phyloP scores from a whole-genome alignment of 1,140 invertebrate genomes.

The Drosophila obscura region DNA sequence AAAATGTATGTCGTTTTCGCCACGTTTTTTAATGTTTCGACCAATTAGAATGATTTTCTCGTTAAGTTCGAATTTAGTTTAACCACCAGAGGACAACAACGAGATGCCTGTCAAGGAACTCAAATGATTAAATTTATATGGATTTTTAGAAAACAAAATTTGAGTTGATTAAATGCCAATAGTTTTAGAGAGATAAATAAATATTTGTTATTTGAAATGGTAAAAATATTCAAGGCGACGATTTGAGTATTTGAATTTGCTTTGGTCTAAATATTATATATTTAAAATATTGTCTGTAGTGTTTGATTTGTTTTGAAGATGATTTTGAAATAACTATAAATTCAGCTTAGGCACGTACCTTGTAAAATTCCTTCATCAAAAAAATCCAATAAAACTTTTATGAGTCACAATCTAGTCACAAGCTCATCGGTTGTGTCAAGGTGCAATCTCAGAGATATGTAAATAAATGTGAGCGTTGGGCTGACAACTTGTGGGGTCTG shows the following conservation, averaged over 20 bases:
- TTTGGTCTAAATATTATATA: slow-evolving; percentile 38
- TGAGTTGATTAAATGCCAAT: too few species aligned
- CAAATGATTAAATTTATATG: too few species aligned
- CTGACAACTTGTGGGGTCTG: slow-evolving; percentile 38
- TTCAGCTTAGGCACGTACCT: slow-evolving; percentile 49
- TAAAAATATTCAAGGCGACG: too few species aligned
- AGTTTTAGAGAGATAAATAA: too few species aligned
- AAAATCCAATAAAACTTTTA: slow-evolving; percentile 49
- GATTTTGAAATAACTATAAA: slow-evolving; percentile 41
- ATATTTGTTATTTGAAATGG: slow-evolving; percentile 2
- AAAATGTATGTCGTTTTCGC: too few species aligned
- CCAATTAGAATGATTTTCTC: slow-evolving; percentile 58
- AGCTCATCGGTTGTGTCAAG: slow-evolving; percentile 21
- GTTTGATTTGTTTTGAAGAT: slow-evolving; percentile 3
- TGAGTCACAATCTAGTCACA: slow-evolving; percentile 39
- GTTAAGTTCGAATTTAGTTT: slow-evolving; percentile 25
- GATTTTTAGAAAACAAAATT: too few species aligned
- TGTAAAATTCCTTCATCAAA: slow-evolving; percentile 38
- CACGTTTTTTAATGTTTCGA: too few species aligned
- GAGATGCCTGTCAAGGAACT: neutral
- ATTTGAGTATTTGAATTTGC: slow-evolving; percentile 16
- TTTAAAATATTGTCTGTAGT: slow-evolving; percentile 57
- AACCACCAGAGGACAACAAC: neutral
- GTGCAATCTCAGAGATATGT: slow-evolving; percentile 25
- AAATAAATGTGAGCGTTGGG: slow-evolving; percentile 38